phyloP scores from a whole-genome alignment of 2,888 invertebrate species.

The Drosophila dives region DNA sequence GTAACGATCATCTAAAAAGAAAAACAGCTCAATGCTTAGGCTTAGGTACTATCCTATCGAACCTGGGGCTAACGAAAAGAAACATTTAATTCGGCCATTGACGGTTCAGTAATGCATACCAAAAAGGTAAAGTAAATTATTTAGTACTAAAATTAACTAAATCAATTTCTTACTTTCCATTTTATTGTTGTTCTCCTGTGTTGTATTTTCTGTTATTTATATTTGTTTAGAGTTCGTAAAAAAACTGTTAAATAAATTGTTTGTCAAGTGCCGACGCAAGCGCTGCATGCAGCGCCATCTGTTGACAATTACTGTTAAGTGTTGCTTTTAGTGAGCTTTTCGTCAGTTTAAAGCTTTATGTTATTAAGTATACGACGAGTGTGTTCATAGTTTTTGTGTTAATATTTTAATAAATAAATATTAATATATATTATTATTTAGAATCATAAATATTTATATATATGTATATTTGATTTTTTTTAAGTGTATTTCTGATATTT shows the following conservation, averaged over 20 bases:
- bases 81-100: conserved; percentile 27
- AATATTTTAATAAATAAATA: conserved; percentile 2
- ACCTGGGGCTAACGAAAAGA: conserved; percentile 6
- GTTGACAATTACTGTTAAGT: conserved; percentile 30
- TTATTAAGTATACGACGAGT: conserved; percentile 28
- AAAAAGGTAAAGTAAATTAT: conserved; percentile 46
- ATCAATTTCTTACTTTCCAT: conserved; percentile 1
- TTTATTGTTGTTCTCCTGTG: conserved; percentile 18
- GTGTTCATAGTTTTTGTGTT: conserved; percentile 27
- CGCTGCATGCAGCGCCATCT: conserved; percentile 42
- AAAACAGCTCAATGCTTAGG: conserved; percentile 47
- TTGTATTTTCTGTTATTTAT: conserved; percentile 13
- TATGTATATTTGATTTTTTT: neutral
- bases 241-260: neutral
- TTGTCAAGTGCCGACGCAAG: conserved; percentile 7
- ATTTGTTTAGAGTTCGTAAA: conserved; percentile 5
- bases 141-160: conserved; percentile 1
- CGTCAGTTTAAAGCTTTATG: conserved; percentile 36
- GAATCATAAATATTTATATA: neutral
- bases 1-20: conserved; percentile 34
- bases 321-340: conserved; percentile 27
- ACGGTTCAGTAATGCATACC: conserved; percentile 31
- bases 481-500: neutral
- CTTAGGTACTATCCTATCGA: conserved; percentile 22
- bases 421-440: conserved; percentile 11